Base-by-base conservation (phyloP, 2,888 invertebrate species). In the Diplazon laetatorius region DNA sequence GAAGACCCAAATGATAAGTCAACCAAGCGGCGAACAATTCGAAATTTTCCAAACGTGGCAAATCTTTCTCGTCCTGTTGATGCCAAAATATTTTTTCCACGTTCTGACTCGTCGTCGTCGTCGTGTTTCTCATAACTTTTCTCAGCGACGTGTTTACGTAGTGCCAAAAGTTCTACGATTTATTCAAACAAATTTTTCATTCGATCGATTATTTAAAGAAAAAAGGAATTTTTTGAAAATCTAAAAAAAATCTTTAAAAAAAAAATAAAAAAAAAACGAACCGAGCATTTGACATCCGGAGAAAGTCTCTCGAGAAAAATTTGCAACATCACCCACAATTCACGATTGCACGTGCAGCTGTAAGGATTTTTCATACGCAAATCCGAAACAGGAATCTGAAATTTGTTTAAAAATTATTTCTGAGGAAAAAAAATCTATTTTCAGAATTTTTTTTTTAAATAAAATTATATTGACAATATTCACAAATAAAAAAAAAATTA, bases 291-390 rank as follows among this genome's bases (percentile, higher is more conserved):
- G 10, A 82, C 84, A 70, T 83, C 83, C 30, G 83, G 82, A 16
- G 84, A 83, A 39, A 89, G 85, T 62, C 90, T 89, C 74, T 92
- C 92, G 2, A 91, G 82, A 0, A 92, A 87, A 25, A 92, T 85
- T 81, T 92, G 91, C 10, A 93, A 78, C 83, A 93, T 89, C 0
- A 93, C 85, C 94, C 94, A 94, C 44, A 93, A 83, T 87, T 94
- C 94, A 86, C 93, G 92, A 3, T 92, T 88, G 81, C 94, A 94
- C 12, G 92, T 91, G 75, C 94, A 94, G 71, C 91, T 91, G 83
- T 93, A 94, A 0, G 93, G 92, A 14, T 92, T 91, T 60, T 87
- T 91, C n/a, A 89, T 87, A 16, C 89, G 82, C n/a, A 93, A 82
- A 77, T 93, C 92, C 2, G 85, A 83, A 2, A 89, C 84, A 35